Evolutionary conservation across 2,888 invertebrate species (phyloP).

Genomic region (Plusia festucae): DNA sequence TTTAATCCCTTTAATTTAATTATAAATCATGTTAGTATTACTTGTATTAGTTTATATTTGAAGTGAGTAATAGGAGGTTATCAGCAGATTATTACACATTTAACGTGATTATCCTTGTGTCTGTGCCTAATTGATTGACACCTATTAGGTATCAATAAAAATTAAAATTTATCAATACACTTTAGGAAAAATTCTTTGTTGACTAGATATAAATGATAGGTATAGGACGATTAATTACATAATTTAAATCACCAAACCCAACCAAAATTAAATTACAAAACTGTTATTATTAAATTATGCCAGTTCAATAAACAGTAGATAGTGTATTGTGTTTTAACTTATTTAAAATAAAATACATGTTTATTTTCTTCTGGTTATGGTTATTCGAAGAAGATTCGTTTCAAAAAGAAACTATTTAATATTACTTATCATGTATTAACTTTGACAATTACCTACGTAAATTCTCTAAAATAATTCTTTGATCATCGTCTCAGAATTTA

Average conservation of each 20-base stretch:
- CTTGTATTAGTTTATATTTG: conserved; percentile 1
- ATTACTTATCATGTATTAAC: too few species aligned
- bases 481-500: too few species aligned
- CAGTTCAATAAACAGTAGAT: not conserved
- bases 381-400: too few species aligned
- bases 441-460: too few species aligned
- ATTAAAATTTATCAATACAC: not conserved
- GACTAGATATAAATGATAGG: not conserved
- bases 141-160: not conserved
- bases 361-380: not conserved
- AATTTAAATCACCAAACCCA: not conserved
- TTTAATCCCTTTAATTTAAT: conserved; percentile 29
- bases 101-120: not conserved
- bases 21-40: conserved; percentile 13
- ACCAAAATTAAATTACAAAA: not conserved
- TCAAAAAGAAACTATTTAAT: too few species aligned
- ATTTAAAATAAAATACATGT: not conserved
- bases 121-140: not conserved
- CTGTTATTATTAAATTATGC: not conserved
- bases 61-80: not conserved
- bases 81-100: not conserved
- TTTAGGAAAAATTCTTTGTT: not conserved
- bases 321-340: not conserved
- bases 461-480: too few species aligned
- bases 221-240: not conserved